Conservation (phyloP, 2,113 vertebrate genomes). For the Bos indicus region DNA sequence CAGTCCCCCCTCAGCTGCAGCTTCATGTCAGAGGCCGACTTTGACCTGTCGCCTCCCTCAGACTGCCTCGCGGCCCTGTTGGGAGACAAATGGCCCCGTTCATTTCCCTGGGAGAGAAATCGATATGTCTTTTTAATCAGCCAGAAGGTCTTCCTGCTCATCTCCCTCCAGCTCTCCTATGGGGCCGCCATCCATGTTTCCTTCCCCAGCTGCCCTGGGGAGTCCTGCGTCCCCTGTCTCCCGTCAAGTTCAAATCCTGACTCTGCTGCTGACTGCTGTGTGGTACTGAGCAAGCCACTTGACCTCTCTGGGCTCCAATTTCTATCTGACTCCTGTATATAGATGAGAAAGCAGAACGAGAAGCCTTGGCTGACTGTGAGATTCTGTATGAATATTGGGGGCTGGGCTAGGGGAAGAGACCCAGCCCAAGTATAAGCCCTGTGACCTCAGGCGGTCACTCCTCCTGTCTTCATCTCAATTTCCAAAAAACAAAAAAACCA, state of each 20-base stretch:
- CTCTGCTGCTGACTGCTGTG: not conserved
- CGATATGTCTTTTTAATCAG: constrained; percentile 33
- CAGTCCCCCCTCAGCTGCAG: not conserved
- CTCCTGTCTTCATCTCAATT: not conserved
- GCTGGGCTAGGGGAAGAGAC: not conserved
- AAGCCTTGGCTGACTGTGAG: not conserved
- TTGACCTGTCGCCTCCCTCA: not conserved
- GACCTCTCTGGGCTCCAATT: not conserved
- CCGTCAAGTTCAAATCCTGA: not conserved
- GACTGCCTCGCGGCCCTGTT: not conserved
- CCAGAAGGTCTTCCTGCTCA: not conserved
- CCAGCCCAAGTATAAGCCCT: not conserved
- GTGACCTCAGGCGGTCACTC: not conserved
- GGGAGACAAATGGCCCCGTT: not conserved
- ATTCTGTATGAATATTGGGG: not conserved
- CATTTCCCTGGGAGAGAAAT: constrained; percentile 33
- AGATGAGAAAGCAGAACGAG: not conserved
- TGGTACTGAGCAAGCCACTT: not conserved
- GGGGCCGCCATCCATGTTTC: not conserved
- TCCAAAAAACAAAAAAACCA: not conserved
- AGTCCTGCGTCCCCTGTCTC: not conserved
- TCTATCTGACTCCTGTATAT: not conserved
- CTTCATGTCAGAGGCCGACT: not conserved
- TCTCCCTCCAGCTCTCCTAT: not conserved
- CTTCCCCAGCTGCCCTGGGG: accelerated